Base-by-base conservation (phyloP, 1,140 invertebrate species). In the Diorhabda sublineata region DNA sequence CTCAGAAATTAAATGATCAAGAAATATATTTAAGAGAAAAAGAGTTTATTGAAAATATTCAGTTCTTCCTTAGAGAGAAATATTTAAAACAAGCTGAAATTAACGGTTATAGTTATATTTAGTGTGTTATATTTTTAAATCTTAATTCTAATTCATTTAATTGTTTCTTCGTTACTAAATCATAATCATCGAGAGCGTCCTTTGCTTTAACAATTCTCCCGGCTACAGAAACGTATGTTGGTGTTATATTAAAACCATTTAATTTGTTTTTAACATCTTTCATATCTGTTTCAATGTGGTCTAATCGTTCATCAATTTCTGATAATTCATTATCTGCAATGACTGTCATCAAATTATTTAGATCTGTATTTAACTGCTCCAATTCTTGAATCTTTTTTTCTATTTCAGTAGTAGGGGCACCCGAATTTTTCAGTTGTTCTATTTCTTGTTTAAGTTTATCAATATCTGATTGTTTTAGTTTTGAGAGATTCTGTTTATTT, bases 141-240 rank as follows among this genome's bases (percentile, higher is more conserved):
- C 52, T 56, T n/a, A 56, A 9, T 60, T 60, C 7, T 60, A 60
- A 60, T 60, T 60, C 58, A 60, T 7, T 6, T 60, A 60, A 26
- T 60, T 60, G 58, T 60, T 60, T 60, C 26, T 60, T 60, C 26
- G 58, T 60, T 9, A 60, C 58, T 60, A 9, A 60, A 60, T 60
- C 58, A 60, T 60, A 26, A 41, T 60, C 58, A 7, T 7, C 58
- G 26, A 60, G 7, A 2, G 8, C 58, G 58, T 60, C 26, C 5
- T 41, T 60, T 9, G 58, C 58, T 60, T 60, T 60, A 6, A 60
- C 58, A 8, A 60, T 60, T 60, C 58, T 7, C 26, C 58, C 58
- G 5, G 5, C 26, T 26, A 60, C 58, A 60, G 8, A n/a, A 60
- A 60, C 5, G 26, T 60, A 60, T n/a, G 8, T 9, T 26, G 58